Base-by-base conservation (phyloP, 2,888 invertebrate genomes). In the Orchesella flavescens region DNA sequence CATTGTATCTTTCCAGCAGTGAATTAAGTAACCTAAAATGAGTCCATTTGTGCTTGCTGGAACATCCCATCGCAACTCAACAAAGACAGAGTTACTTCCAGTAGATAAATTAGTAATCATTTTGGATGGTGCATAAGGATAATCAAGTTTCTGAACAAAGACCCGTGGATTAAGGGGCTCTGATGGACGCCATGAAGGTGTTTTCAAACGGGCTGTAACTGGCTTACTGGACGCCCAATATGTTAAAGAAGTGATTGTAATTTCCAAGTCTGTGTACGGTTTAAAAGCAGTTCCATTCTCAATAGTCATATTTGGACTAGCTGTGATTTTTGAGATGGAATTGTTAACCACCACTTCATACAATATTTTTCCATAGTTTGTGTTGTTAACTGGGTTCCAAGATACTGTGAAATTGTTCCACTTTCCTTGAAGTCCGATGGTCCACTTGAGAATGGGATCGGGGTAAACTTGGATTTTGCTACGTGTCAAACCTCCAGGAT, bases 401-500 rank as follows among this genome's bases (percentile, higher is more conserved):
- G 94, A 94, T 59, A 98, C 93, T 88, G 94, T 95, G 89, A 97
- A 97, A 55, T 93, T 92, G 85, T 95, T 93, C 93, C 94, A 96
- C 17, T 93, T 93, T 0, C 97, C 97, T 2, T 91, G 91, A 4
- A 96, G 93, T 66, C 90, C 90, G 75, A 98, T 93, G 0, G 94
- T 93, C 1, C 92, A 91, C 1, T 92, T 90, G 71, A 93, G 91
- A 1, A 97, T 93, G 0, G 93, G 91, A 86, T 93, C 93, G 0
- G 97, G 97, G 76, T 95, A 93, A 0, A 97, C 95, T 76, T 92
- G 92, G 0, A 93, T 85, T 34, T 65, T 84, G 44, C 21, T 77
- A 23, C 81, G 85, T 71, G 81, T 49, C 34, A 80, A 34, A n/a
- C 84, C 83, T 46, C 74, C 78, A 1, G 93, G 93, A 84, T 92